phyloP scores from a whole-genome alignment of 2,113 vertebrate genomes.

The Halichoeres trimaculatus region DNA sequence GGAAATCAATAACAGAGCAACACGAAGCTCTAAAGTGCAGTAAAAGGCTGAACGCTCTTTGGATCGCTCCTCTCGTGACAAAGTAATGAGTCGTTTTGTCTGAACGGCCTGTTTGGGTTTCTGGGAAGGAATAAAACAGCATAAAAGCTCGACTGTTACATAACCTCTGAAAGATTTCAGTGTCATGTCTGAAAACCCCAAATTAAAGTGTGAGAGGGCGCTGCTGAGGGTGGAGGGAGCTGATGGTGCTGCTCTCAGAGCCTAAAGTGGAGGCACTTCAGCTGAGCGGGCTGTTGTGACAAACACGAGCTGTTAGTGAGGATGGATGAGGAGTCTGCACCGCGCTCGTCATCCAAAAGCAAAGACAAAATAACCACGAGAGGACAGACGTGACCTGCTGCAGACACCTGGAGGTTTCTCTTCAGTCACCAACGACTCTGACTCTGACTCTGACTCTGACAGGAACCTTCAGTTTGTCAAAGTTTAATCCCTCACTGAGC shows the following conservation, averaged over 20 bases:
- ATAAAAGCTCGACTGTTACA: not conserved
- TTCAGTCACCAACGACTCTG: too few relatives aligned
- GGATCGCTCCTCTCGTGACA: slow-evolving; percentile 13
- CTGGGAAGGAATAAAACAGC: slow-evolving; percentile 4
- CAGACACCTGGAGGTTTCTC: too few relatives aligned
- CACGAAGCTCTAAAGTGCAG: not conserved
- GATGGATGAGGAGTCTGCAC: too few relatives aligned
- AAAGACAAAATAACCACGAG: too few relatives aligned
- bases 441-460: too few relatives aligned
- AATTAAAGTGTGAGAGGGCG: slow-evolving; percentile 10
- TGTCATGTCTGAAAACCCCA: slow-evolving; percentile 20
- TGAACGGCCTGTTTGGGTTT: slow-evolving; percentile 20
- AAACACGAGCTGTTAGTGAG: too few relatives aligned
- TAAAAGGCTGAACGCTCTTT: slow-evolving; percentile 12
- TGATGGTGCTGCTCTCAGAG: not conserved
- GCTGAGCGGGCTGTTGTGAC: too few relatives aligned
- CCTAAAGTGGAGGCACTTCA: not conserved
- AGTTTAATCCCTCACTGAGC: too few relatives aligned
- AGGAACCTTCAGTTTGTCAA: too few relatives aligned
- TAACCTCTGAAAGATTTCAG: slow-evolving; percentile 4
- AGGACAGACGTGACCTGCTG: too few relatives aligned
- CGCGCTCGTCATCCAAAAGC: too few relatives aligned
- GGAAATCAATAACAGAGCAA: not conserved
- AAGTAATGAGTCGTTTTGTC: slow-evolving; percentile 29
- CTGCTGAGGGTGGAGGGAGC: not conserved